Evolutionary conservation across 2,797 vertebrate species (phyloP).

Genomic region (Xenops minutus): DNA sequence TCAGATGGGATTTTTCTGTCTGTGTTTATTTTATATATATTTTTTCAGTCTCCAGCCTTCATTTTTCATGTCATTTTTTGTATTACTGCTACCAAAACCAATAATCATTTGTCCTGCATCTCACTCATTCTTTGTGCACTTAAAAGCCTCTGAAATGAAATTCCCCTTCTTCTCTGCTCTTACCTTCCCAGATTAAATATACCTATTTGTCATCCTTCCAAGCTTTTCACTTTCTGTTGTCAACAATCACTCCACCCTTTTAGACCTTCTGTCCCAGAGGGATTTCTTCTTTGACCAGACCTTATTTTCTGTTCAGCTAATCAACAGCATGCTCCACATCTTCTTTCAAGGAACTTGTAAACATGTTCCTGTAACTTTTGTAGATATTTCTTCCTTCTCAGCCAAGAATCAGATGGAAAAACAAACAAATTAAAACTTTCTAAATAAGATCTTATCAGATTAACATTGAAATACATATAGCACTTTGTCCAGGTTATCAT

Average conservation of each 20-base stretch:
- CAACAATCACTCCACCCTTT: neutral
- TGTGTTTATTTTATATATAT: neutral
- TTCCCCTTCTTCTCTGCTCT: slow-evolving; percentile 22
- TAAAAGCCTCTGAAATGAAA: slow-evolving; percentile 53
- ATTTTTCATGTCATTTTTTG: slow-evolving; percentile 50
- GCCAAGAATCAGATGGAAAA: neutral
- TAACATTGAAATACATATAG: neutral
- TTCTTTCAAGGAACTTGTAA: neutral
- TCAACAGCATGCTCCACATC: neutral
- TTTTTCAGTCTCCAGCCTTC: neutral
- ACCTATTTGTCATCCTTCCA: slow-evolving; percentile 48
- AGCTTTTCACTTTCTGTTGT: slow-evolving; percentile 26
- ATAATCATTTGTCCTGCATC: slow-evolving; percentile 37
- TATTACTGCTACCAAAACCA: slow-evolving; percentile 36
- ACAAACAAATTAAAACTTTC: neutral
- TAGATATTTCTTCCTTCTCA: neutral
- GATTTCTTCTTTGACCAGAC: slow-evolving; percentile 9
- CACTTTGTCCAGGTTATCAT: neutral
- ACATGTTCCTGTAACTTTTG: neutral
- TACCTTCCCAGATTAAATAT: slow-evolving; percentile 37
- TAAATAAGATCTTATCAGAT: neutral
- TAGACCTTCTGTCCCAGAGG: neutral
- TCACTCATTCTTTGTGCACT: slow-evolving; percentile 34
- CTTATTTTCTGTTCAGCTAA: neutral
- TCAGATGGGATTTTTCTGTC: slow-evolving; percentile 11